Percentiles rank a stretch among this genome's conserved stretches.
Conservation (phyloP, 1,140 invertebrate genomes). For the Liolophura sinensis region DNA sequence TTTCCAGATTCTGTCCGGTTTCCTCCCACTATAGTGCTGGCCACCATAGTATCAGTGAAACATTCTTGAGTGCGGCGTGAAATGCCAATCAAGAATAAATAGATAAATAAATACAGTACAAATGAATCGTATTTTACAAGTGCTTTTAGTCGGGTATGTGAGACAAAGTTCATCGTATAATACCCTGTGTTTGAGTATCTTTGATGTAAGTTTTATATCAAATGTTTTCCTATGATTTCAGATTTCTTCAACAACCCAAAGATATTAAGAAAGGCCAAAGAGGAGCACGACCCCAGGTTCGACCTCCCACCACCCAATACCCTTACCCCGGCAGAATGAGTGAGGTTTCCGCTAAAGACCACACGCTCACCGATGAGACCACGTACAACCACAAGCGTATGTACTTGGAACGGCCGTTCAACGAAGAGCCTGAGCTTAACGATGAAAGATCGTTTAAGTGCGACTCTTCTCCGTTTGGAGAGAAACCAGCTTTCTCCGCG, state of each 20-base stretch:
- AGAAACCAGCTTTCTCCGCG: neutral
- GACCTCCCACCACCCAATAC: neutral
- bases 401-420: neutral
- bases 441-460: neutral
- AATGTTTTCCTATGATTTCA: conserved; percentile 14
- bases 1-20: neutral
- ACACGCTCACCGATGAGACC: neutral
- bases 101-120: too few species aligned
- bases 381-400: neutral
- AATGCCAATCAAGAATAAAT: too few species aligned
- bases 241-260: conserved; percentile 46
- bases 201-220: too few species aligned
- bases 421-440: neutral
- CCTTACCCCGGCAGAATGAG: too few species aligned
- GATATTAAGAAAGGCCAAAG: conserved; percentile 51
- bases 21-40: too few species aligned
- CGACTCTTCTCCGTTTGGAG: neutral
- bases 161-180: neutral
- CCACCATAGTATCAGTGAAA: too few species aligned
- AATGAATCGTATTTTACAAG: neutral
- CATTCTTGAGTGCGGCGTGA: too few species aligned
- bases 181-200: neutral
- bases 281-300: conserved; percentile 44
- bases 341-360: neutral
- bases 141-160: neutral